Evolutionary conservation across 2,797 vertebrate genomes (phyloP).

Genomic region (Centropyge bicolor): DNA sequence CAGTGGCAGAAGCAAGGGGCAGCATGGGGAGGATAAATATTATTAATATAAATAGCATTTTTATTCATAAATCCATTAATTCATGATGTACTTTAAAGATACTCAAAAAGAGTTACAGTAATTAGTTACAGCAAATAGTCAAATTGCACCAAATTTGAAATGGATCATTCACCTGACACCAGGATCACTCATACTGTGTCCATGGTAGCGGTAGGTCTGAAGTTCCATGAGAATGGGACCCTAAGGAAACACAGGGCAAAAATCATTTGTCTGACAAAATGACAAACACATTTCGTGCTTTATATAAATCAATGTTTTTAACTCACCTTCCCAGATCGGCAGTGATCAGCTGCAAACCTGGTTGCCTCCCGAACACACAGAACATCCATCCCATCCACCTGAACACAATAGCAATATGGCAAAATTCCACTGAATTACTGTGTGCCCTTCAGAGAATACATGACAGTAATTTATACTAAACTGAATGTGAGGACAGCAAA

Average conservation of each 20-base stretch:
- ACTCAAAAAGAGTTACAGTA: neutral
- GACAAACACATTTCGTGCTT: neutral
- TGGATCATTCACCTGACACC: conserved; percentile 90
- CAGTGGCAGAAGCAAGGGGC: conserved; percentile 39
- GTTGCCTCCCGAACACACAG: conserved; percentile 94
- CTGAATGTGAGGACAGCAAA: neutral
- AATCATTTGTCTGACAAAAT: neutral
- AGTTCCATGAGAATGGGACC: conserved; percentile 97
- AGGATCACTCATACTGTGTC: conserved; percentile 99
- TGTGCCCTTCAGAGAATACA: neutral
- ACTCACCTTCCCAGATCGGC: conserved; percentile 93
- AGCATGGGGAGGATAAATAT: conserved; percentile 36
- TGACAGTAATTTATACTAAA: neutral
- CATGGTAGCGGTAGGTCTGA: conserved; percentile 98
- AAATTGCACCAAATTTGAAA: neutral
- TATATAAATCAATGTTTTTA: neutral
- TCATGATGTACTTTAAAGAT: neutral
- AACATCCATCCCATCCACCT: conserved; percentile 98
- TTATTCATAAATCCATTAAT: neutral
- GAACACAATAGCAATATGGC: conserved; percentile 23
- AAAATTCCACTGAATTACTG: neutral
- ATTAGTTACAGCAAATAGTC: neutral
- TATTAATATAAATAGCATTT: neutral
- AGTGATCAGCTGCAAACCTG: conserved; percentile 92
- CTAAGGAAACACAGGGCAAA: conserved; percentile 69